Evolutionary conservation across 2,113 vertebrate species (phyloP), one percentile per base, ranked within the genome.

Genomic region (Dermatemys mawii): DNA sequence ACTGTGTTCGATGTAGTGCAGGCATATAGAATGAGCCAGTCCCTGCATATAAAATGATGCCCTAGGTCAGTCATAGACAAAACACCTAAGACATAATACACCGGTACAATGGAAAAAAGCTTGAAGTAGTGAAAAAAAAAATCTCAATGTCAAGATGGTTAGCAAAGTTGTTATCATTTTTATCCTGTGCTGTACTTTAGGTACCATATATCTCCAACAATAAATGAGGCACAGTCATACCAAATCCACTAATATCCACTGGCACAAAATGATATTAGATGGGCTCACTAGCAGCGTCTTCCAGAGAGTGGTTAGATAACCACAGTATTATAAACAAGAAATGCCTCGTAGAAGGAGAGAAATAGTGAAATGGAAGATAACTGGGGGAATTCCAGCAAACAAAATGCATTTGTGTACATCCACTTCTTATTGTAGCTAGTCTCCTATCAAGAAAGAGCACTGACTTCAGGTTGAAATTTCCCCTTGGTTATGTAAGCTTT

Each of bases 1-100:
- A 95, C 78, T 57, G 63, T n/a, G 90, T 94, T 97, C 95, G 88
- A 93, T 96, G 88, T 93, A 89, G 38, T 76, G 41, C 38, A 76
- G 26, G n/a, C 41, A 46, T 29, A 27, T 41, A 44, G 27, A 97
- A 97, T 94, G 90, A 97, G 95, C 93, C 73, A 95, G 97, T 97
- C 94, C 91, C 94, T 93, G 97, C 95, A 91, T 88, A 88, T 93
- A 90, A 92, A 96, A 83, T 93, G 96, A 96, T 95, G 96, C 91
- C 57, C 81, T 93, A 93, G 83, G 80, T 97, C 80, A 96, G 88
- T 80, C 87, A 95, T 94, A 97, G 88, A 96, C 96, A 95, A 24
- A 67, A 27, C 73, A 75, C 22, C 3, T 13, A 44, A 96, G 95
- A 95, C 94, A 94, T 73, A 96, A 93, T 88, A 95, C 22, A 97